Evolutionary conservation across 30 jellyfish, hydroid and myxozoan genomes (phyloP), one percentile per base, ranked within the genome.

Genomic region (Hydractinia echinata): DNA sequence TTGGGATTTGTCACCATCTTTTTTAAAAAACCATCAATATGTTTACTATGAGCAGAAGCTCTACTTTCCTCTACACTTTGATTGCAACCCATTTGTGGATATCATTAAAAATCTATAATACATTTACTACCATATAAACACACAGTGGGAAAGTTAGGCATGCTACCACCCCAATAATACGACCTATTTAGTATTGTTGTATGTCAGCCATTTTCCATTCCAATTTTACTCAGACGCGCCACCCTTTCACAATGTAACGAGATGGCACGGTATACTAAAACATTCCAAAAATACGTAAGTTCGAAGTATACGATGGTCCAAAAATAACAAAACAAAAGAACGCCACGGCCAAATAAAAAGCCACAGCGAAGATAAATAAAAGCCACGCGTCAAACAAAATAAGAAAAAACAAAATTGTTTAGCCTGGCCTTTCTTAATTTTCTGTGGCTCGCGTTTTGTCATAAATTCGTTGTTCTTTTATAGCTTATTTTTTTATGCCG

Each of bases 1-100:
- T 53, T 71, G 84, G 79, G 95, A 93, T 86, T 79, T 93, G 89
- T 93, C 99, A 86, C 99, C 99, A 93, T 93, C 99, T 81, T 93
- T 95, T 70, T 88, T 88, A 72, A 93, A 85, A 53, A 90, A 64
- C 61, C 86, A 80, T 93, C 99, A 54, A 93, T 88, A 52, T 94
- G 95, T 82, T 85, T 93, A 90, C 99, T 93, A 84, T 95, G 96
- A 86, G 99, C 85, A 81, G 81, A 68, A 53, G 96, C 96, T 90
- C 88, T 96, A 72, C 99, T 87, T 84, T 93, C 96, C 79, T 93
- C 99, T 56, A 85, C 73, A 82, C 96, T 93, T 73, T 93, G 96
- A 82, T 94, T 95, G 88, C 99, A 93, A 83, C 99, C 96, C 99
- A 93, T 74, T 74, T 44, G 83, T 19, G 66, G 62, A 74, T 74